phyloP scores from a whole-genome alignment of 2,888 invertebrate species.

The Parnassius apollo region DNA sequence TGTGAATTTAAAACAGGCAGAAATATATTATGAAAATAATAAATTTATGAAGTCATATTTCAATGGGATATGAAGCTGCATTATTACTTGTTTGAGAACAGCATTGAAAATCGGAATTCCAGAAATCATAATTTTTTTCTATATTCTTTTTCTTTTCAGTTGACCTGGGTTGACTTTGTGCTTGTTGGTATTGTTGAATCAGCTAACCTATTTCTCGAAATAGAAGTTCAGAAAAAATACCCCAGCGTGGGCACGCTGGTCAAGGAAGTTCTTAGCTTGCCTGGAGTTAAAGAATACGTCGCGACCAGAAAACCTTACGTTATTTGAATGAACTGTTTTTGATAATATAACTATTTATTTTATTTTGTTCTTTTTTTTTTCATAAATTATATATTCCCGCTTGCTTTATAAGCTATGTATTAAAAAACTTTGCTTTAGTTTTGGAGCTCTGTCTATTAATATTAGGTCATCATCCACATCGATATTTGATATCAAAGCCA shows the following conservation, averaged over 20 bases:
- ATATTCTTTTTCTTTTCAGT: conserved; percentile 40
- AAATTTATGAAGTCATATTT: too few species aligned
- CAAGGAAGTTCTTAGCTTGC: conserved; percentile 47
- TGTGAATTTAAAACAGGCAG: too few species aligned
- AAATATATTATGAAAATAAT: too few species aligned
- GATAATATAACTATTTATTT: conserved; percentile 4
- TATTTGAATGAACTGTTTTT: conserved; percentile 24
- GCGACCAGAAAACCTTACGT: conserved; percentile 45
- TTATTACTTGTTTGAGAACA: too few species aligned
- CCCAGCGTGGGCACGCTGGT: conserved; percentile 47
- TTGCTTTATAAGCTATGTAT: too few species aligned
- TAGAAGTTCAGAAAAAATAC: conserved; percentile 54
- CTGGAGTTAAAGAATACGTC: conserved; percentile 64
- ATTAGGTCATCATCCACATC: too few species aligned
- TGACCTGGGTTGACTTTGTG: conserved; percentile 67
- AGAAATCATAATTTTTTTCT: background rate
- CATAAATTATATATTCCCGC: background rate
- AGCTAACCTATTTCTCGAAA: conserved; percentile 45
- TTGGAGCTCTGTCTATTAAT: too few species aligned
- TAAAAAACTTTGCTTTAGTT: too few species aligned
- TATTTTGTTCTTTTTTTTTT: background rate
- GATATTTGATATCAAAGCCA: too few species aligned
- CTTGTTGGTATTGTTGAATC: conserved; percentile 60
- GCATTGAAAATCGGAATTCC: too few species aligned
- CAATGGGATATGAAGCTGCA: too few species aligned